Conservation (phyloP, 1,140 invertebrate species). For the Geopemphigus sp. region DNA sequence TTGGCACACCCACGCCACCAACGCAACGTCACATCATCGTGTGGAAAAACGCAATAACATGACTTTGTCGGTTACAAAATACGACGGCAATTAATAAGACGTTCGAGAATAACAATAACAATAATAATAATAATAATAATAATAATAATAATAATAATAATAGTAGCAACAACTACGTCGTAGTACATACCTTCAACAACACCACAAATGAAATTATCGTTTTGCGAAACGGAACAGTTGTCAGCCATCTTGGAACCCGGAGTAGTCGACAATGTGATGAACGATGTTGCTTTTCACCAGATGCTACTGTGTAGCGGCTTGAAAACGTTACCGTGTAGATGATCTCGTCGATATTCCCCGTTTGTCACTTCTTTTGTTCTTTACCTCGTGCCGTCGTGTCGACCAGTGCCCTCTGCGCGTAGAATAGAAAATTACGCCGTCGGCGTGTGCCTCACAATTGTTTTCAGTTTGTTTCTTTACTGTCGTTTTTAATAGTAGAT, state of each 20-base stretch:
- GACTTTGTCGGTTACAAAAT: too few relatives aligned
- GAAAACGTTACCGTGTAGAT: background rate
- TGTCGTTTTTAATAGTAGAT: too few relatives aligned
- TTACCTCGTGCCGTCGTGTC: too few relatives aligned
- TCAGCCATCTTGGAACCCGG: slow-evolving; percentile 44
- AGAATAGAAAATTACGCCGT: too few relatives aligned
- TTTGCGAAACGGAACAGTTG: slow-evolving; percentile 36
- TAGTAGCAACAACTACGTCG: background rate
- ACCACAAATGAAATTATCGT: slow-evolving; percentile 78
- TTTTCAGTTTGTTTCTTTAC: too few relatives aligned
- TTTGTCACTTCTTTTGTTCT: too few relatives aligned
- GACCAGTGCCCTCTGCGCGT: too few relatives aligned
- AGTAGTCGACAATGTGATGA: background rate
- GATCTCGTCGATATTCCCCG: background rate
- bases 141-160: background rate
- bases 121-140: background rate
- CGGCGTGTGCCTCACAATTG: too few relatives aligned
- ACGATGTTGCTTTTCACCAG: background rate
- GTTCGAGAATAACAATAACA: background rate
- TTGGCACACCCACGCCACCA: background rate
- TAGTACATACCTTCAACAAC: slow-evolving; percentile 78
- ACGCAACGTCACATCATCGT: too few relatives aligned
- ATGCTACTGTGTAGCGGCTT: background rate
- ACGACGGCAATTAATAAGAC: background rate
- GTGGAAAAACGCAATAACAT: too few relatives aligned